A percentile compares a stretch with the other conserved stretches of the same genome.
Conservation (phyloP, 1,140 invertebrate genomes). For the Drosophila bocqueti region DNA sequence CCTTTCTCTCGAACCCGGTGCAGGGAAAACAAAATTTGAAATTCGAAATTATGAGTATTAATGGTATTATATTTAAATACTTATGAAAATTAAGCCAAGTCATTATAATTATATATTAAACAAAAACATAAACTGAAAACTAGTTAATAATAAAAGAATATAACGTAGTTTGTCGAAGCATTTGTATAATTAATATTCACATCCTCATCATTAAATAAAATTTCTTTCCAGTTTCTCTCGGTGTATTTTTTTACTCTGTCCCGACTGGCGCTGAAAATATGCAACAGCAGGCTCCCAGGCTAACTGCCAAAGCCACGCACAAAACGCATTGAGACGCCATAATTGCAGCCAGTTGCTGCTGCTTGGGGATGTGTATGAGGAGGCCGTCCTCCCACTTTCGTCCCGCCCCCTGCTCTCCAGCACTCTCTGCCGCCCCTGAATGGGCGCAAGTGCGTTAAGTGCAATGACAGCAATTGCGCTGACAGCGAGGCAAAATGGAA, state of each 20-base stretch:
- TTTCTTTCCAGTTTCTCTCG: not conserved
- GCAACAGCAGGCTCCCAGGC: constrained; percentile 61
- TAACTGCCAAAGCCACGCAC: constrained; percentile 79
- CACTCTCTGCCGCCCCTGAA: constrained; percentile 9
- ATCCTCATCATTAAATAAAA: fast-evolving
- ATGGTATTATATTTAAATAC: too few relatives aligned
- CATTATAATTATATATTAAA: too few relatives aligned
- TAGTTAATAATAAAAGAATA: not conserved
- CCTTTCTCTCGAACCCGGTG: too few relatives aligned
- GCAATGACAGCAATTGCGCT: constrained; percentile 79
- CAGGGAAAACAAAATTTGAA: not conserved
- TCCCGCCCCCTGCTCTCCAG: not conserved
- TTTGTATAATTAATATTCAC: too few relatives aligned
- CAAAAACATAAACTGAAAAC: not conserved
- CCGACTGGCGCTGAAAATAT: constrained; percentile 59
- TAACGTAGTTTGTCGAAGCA: too few relatives aligned
- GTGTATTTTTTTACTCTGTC: constrained; percentile 15
- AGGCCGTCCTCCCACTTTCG: not conserved
- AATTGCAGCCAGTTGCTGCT: constrained; percentile 75
- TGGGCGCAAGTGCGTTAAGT: constrained; percentile 78
- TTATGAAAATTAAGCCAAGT: too few relatives aligned
- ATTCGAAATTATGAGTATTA: not conserved
- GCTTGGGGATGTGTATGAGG: constrained; percentile 3
- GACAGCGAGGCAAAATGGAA: constrained; percentile 72
- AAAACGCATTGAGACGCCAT: constrained; percentile 80